These are phyloP conservation scores for Natator depressus DNA, from an alignment of 2,113 vertebrate genomes.

Conservation along the genomic window DNA sequence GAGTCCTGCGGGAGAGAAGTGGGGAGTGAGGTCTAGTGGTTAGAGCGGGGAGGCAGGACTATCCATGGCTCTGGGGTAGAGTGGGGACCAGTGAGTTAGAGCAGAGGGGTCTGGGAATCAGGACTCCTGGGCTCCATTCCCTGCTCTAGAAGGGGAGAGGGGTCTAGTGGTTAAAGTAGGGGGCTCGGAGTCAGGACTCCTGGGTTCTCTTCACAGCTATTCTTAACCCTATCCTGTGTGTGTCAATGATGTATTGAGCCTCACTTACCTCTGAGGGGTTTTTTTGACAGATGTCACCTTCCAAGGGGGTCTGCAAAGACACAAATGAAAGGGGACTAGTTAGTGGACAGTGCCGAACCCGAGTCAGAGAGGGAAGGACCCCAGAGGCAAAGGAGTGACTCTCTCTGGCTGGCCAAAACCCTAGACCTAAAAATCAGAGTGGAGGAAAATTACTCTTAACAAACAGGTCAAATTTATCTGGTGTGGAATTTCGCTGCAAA, in stretches of 20 bases:
- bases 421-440: neutral
- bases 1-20: constrained; percentile 19
- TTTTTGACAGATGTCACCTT: constrained; percentile 82
- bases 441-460: neutral
- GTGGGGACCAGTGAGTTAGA: neutral
- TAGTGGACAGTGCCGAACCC: neutral
- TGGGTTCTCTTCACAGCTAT: neutral
- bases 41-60: neutral
- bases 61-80: neutral
- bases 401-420: neutral
- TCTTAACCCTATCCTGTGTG: neutral
- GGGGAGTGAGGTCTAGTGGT: neutral
- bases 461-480: neutral
- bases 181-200: fast-evolving
- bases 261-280: constrained; percentile 74
- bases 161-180: fast-evolving
- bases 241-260: neutral
- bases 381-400: neutral
- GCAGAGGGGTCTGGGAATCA: neutral
- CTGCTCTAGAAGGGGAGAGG: neutral
- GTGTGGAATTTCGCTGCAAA: neutral
- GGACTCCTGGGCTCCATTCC: neutral
- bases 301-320: constrained; percentile 79
- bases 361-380: neutral
- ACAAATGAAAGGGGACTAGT: neutral